These are phyloP conservation scores for Corella eumyota DNA, from an alignment of 23 tunicate species.

Conservation along the genomic window DNA sequence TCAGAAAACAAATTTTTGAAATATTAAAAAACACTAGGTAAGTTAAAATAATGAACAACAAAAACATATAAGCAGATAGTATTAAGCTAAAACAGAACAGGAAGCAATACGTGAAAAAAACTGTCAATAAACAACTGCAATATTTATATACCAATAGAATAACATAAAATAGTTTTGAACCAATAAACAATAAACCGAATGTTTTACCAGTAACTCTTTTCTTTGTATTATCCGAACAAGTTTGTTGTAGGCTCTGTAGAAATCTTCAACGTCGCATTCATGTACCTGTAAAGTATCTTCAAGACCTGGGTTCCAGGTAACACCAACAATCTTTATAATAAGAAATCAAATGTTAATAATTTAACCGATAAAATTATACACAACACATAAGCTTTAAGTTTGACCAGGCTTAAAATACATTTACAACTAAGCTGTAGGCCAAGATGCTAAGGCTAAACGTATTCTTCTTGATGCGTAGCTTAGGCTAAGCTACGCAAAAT, in stretches of 20 bases:
- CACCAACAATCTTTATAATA: constrained; percentile 14
- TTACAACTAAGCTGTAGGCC: too few relatives aligned
- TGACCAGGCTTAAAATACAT: background rate
- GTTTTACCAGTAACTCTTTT: constrained; percentile 10
- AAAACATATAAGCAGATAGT: background rate
- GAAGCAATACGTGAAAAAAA: too few relatives aligned
- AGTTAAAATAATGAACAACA: background rate
- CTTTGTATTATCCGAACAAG: constrained; percentile 8
- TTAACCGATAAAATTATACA: background rate
- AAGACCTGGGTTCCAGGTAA: constrained; percentile 42
- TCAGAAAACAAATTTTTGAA: background rate
- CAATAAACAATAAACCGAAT: too few relatives aligned
- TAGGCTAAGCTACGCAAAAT: too few relatives aligned
- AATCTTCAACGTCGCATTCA: constrained; percentile 45
- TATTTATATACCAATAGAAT: too few relatives aligned
- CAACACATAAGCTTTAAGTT: background rate
- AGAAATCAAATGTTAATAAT: background rate
- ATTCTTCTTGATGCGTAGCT: too few relatives aligned
- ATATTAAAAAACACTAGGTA: background rate
- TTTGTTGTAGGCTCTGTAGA: constrained; percentile 36
- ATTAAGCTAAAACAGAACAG: too few relatives aligned
- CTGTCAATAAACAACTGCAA: too few relatives aligned
- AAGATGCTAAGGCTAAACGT: too few relatives aligned
- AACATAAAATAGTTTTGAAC: too few relatives aligned
- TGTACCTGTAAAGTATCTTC: constrained; percentile 29